These are phyloP conservation scores for Cathartes aura DNA, from an alignment of 2,113 vertebrate species.

Conservation along the genomic window DNA sequence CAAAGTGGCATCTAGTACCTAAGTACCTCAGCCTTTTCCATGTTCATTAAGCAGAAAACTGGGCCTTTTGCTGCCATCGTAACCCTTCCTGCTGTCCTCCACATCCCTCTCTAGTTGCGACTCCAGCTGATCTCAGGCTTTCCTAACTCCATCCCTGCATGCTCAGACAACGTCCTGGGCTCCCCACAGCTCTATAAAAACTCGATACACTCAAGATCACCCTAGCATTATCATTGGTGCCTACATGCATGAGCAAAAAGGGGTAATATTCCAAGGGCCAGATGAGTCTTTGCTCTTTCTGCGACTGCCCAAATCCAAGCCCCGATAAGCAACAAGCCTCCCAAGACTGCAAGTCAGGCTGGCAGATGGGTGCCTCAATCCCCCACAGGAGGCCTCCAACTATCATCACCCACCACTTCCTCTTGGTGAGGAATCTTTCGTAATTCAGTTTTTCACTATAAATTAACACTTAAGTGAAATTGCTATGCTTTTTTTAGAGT, in stretches of 20 bases:
- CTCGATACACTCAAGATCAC: not conserved
- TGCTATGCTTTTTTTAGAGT: not conserved
- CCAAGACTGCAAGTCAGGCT: not conserved
- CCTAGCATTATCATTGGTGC: not conserved
- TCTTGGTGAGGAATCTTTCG: not conserved
- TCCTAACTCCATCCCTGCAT: not conserved
- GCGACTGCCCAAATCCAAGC: not conserved
- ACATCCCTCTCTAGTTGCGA: not conserved
- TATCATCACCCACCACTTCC: not conserved
- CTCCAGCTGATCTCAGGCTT: not conserved
- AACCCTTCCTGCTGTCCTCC: not conserved
- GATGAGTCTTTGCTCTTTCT: not conserved
- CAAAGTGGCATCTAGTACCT: too few species aligned
- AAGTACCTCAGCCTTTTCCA: too few species aligned
- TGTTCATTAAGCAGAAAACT: not conserved
- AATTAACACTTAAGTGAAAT: not conserved
- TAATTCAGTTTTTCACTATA: not conserved
- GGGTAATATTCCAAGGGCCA: too few species aligned
- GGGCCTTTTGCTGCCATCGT: not conserved
- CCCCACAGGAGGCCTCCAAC: not conserved
- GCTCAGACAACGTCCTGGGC: not conserved
- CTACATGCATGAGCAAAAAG: not conserved
- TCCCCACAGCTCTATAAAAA: too few species aligned
- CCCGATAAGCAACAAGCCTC: not conserved
- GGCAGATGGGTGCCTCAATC: not conserved